Evolutionary conservation across 1,140 invertebrate genomes (phyloP).

Genomic region (Araneus ventricosus): DNA sequence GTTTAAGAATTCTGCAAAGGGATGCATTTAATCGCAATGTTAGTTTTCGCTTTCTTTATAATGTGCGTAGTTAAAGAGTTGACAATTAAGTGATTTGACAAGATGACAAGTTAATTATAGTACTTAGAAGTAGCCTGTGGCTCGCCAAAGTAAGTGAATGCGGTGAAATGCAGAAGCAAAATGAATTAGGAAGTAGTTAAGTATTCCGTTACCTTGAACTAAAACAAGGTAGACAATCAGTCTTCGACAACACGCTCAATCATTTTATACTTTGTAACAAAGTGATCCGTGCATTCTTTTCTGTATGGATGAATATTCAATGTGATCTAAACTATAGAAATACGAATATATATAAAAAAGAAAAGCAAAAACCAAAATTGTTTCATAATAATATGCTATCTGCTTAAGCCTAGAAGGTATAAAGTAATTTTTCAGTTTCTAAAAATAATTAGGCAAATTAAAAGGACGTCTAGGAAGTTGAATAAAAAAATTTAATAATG

Average conservation of each 20-base stretch:
- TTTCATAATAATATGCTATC: no score
- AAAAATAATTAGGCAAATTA: no score
- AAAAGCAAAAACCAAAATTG: no score
- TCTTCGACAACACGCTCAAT: neutral
- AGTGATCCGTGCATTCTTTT: neutral
- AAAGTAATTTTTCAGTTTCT: no score
- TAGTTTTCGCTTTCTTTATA: constrained; percentile 52
- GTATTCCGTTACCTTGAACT: constrained; percentile 44
- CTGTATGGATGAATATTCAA: no score
- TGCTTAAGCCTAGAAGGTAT: no score
- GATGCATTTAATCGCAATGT: constrained; percentile 58
- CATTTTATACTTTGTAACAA: constrained; percentile 15
- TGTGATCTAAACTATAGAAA: no score
- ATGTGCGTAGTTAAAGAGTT: constrained; percentile 67
- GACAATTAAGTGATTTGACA: constrained; percentile 75
- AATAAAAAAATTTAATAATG: no score
- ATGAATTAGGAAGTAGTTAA: constrained; percentile 67
- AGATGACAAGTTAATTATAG: constrained; percentile 74
- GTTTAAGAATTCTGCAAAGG: constrained; percentile 67
- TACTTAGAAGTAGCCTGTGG: constrained; percentile 50
- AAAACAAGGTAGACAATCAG: neutral
- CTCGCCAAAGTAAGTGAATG: constrained; percentile 42
- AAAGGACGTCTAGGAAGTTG: no score
- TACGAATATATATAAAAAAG: no score
- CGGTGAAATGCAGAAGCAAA: constrained; percentile 50